Conservation (phyloP, 2,888 invertebrate genomes). For the Ophion slaviceki region DNA sequence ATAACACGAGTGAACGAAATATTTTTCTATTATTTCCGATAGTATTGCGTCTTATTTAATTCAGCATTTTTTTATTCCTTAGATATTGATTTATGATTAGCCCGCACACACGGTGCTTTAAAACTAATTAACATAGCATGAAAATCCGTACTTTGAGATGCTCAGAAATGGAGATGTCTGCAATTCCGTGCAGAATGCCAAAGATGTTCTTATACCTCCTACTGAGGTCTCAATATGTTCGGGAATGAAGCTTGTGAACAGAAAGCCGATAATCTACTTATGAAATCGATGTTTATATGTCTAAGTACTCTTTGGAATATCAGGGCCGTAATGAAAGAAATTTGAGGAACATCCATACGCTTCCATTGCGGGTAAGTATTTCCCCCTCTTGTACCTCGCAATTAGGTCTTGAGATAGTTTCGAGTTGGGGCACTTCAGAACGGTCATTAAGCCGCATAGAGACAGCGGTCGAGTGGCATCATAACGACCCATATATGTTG, state of each 20-base stretch:
- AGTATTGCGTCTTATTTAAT: too few species aligned
- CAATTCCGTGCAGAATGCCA: not conserved
- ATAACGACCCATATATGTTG: constrained; percentile 3
- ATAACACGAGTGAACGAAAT: not conserved
- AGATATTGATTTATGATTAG: too few species aligned
- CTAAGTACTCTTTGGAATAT: not conserved
- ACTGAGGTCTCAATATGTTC: not conserved
- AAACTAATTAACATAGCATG: not conserved
- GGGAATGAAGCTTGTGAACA: not conserved
- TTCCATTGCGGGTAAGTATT: not conserved
- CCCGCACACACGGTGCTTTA: too few species aligned
- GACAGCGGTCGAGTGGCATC: constrained; percentile 2
- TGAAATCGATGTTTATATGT: not conserved
- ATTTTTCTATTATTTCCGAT: not conserved
- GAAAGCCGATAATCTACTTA: not conserved
- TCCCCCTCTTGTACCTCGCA: not conserved
- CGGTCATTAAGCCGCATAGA: not conserved
- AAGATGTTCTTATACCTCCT: not conserved
- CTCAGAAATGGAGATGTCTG: not conserved
- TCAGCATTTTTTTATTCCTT: too few species aligned
- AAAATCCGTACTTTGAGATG: not conserved
- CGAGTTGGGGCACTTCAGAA: constrained; percentile 2
- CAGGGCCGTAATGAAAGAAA: not conserved
- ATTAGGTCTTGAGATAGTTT: not conserved
- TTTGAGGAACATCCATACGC: not conserved